A percentile compares a stretch with the other conserved stretches of the same genome.
phyloP scores from a whole-genome alignment of 2,888 invertebrate genomes.

The Aphidius colemani region DNA sequence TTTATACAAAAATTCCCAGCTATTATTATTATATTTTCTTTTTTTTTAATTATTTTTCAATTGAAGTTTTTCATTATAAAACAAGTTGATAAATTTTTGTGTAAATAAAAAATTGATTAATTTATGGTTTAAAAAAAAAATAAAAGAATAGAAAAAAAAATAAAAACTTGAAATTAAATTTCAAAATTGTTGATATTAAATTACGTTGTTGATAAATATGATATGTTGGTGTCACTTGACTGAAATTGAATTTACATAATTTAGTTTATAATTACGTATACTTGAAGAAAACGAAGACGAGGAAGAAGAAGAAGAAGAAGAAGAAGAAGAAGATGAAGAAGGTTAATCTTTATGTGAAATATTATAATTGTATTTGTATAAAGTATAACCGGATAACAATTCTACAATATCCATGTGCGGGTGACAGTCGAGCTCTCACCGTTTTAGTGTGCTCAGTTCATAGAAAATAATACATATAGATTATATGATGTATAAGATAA shows the following conservation, averaged over 20 bases:
- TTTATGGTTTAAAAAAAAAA: too few relatives aligned
- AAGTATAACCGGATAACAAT: slow-evolving; percentile 15
- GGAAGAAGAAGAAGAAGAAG: neutral
- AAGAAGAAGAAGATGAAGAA: neutral
- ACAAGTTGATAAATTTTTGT: neutral
- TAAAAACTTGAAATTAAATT: too few relatives aligned
- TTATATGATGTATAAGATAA: too few relatives aligned
- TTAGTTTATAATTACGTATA: slow-evolving; percentile 15
- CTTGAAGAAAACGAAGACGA: neutral
- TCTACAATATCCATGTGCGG: slow-evolving; percentile 3
- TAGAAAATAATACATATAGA: too few relatives aligned
- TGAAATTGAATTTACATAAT: slow-evolving; percentile 19
- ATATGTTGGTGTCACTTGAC: too few relatives aligned
- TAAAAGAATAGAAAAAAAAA: too few relatives aligned
- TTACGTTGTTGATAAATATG: too few relatives aligned
- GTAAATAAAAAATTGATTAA: too few relatives aligned
- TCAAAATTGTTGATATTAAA: too few relatives aligned
- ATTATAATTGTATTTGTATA: neutral
- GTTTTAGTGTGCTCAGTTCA: too few relatives aligned
- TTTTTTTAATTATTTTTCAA: neutral
- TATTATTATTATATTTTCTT: neutral
- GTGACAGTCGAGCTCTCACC: slow-evolving; percentile 13
- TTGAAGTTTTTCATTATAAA: neutral
- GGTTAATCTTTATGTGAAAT: slow-evolving; percentile 10
- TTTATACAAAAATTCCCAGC: neutral